Conservation (phyloP, 2,113 vertebrate genomes). For the Cheilinus undulatus region DNA sequence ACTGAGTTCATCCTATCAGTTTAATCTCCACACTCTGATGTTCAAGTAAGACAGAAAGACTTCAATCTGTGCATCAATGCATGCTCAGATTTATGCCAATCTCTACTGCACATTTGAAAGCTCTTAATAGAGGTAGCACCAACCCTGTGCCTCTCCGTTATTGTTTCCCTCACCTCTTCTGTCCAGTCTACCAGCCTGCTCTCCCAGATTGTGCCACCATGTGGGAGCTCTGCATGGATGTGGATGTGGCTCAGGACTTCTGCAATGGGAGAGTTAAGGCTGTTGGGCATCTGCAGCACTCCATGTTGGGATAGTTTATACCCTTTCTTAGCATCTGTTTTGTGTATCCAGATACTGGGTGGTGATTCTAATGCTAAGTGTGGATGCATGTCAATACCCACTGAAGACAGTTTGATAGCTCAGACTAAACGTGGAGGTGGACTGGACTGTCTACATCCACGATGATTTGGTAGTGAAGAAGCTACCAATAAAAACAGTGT, state of each 20-base stretch:
- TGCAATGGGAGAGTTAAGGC: conserved; percentile 17
- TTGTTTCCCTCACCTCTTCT: not conserved
- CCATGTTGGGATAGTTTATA: no score
- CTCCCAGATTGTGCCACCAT: not conserved
- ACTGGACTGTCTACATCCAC: no score
- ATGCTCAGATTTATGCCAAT: no score
- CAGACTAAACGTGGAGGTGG: no score
- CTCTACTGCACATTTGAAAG: conserved; percentile 5
- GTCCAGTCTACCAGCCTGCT: not conserved
- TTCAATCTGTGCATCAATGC: no score
- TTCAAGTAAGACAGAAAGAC: not conserved
- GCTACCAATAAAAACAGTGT: no score
- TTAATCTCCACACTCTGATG: conserved; percentile 9
- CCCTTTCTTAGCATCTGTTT: no score
- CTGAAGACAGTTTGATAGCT: no score
- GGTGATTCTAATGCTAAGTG: no score
- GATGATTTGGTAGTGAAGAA: no score
- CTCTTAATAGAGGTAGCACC: conserved; percentile 7
- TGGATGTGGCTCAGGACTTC: not conserved
- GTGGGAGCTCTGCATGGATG: conserved; percentile 27
- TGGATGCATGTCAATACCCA: no score
- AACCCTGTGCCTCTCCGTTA: conserved; percentile 16
- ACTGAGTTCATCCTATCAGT: conserved; percentile 19
- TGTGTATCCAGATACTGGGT: no score
- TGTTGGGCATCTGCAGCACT: conserved; percentile 25